Conservation (phyloP, 2,113 vertebrate species). For the Toxotes jaculatrix region DNA sequence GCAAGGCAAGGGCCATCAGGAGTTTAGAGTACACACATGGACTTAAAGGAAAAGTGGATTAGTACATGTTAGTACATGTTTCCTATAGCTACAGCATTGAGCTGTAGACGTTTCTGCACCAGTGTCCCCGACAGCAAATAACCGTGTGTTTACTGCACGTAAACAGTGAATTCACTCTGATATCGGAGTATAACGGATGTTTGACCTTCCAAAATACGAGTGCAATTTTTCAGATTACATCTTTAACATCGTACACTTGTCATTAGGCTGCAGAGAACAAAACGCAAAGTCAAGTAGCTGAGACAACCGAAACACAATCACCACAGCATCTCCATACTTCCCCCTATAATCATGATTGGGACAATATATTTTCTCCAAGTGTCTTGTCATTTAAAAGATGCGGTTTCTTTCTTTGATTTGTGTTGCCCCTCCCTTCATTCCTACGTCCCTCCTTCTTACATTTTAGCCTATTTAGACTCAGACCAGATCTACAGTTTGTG, state of each 20-base stretch:
- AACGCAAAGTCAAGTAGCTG: constrained; percentile 9
- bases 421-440: neutral
- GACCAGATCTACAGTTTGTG: neutral
- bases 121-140: too few species aligned
- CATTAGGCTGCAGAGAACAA: neutral
- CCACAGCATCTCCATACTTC: neutral
- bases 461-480: neutral
- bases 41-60: neutral
- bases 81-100: too few species aligned
- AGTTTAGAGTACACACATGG: neutral
- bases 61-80: too few species aligned
- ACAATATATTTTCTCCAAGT: neutral
- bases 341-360: neutral
- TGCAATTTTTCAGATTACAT: neutral
- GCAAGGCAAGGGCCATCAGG: neutral
- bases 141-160: too few species aligned
- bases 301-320: constrained; percentile 19
- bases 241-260: neutral
- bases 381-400: neutral
- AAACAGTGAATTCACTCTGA: too few species aligned
- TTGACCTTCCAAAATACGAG: constrained; percentile 7
- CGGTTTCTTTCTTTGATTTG: neutral
- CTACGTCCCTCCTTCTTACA: neutral
- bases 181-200: too few species aligned
- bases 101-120: too few species aligned